phyloP scores from a whole-genome alignment of 35 echinoderm and acorn worm species.

The Apostichopus japonicus region DNA sequence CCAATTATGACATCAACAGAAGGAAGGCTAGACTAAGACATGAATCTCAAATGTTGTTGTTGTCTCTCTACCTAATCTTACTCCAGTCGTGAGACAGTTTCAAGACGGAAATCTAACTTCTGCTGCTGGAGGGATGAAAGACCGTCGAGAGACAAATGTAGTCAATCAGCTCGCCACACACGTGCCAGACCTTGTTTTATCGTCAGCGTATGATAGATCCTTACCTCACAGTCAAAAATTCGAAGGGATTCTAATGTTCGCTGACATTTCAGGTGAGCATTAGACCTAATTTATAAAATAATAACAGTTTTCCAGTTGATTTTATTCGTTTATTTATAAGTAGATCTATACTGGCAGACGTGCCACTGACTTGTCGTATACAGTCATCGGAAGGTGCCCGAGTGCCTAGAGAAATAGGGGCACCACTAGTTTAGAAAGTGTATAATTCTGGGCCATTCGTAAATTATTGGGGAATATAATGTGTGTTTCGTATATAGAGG shows the following conservation, averaged over 20 bases:
- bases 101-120: slow-evolving; percentile 52
- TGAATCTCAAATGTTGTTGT: background rate
- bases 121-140: background rate
- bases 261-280: slow-evolving; percentile 89
- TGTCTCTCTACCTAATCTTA: background rate
- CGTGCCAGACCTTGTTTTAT: slow-evolving; percentile 81
- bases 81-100: background rate
- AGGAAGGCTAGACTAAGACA: too few species aligned
- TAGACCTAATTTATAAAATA: too few species aligned
- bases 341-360: too few species aligned
- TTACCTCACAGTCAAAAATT: slow-evolving; percentile 81
- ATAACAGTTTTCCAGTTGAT: too few species aligned
- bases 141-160: slow-evolving; percentile 44
- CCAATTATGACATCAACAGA: too few species aligned
- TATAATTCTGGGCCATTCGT: too few species aligned
- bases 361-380: too few species aligned
- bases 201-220: slow-evolving; percentile 40
- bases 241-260: slow-evolving; percentile 94
- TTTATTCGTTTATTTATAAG: too few species aligned
- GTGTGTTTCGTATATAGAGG: background rate
- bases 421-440: too few species aligned
- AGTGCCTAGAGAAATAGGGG: too few species aligned
- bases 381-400: too few species aligned
- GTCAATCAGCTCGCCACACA: slow-evolving; percentile 89
- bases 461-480: background rate